Base-by-base conservation (phyloP, 2,113 vertebrate species). In the Noturus placidus region DNA sequence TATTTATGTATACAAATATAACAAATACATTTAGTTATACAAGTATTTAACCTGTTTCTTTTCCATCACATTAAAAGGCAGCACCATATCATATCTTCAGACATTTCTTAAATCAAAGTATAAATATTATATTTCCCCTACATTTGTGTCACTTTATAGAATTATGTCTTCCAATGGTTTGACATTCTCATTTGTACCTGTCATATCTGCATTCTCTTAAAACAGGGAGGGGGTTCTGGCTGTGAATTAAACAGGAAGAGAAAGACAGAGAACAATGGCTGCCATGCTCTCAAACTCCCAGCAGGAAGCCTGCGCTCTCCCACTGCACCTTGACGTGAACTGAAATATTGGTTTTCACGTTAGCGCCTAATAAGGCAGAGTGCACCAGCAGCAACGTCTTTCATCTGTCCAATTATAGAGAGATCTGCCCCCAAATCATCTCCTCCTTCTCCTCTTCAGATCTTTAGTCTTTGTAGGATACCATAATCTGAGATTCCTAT, bases 331-430 rank as follows among this genome's bases (percentile, higher is more conserved):
- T 92, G 93, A 93, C 93, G 91, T 95, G 93, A 92, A 86, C 93
- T 88, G 93, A 96, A 96, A 97, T 95, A 96, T 94, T 94, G 96
- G 94, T 95, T 93, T 96, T 96, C 92, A 94, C 95, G 96, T 97
- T 96, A 97, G 91, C 93, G 85, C 83, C 91, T 98, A 97, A 97
- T 97, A 95, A 97, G 94, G 90, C 92, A 92, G 88, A 95, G 93
- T 91, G 93, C 92, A 76, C 93, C 89, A 92, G 91, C 93, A 92
- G 90, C 93, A 92, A 91, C 92, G 94, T 95, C 96, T 97, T 97
- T 96, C 96, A 97, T 95, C 93, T 95, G 93, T 93, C 96, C 96
- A 97, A 96, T 99, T 97, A 98, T 95, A 95, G 94, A 93, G 94
- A 95, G 92, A 94, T 96, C 95, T 84, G 69, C 85, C 95, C 92